Evolutionary conservation across 2,888 invertebrate genomes (phyloP).

Genomic region (Rapana venosa): DNA sequence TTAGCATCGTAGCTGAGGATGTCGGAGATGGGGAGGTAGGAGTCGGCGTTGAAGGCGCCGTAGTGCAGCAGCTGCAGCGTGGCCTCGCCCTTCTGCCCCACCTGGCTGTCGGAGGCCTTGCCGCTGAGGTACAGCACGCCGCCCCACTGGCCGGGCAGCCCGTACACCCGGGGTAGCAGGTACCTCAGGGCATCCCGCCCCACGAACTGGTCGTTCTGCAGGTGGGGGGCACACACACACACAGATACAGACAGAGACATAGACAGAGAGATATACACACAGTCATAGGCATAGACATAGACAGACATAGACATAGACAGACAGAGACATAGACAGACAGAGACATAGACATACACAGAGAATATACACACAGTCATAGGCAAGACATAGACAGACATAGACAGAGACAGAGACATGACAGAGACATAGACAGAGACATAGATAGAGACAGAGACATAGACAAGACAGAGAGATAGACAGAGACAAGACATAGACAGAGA

Average conservation of each 20-base stretch:
- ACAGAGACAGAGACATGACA: too few species aligned
- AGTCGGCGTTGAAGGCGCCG: constrained; percentile 17
- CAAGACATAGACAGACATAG: too few species aligned
- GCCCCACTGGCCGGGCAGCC: constrained; percentile 30
- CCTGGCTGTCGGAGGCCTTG: neutral
- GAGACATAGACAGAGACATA: too few species aligned
- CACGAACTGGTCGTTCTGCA: constrained; percentile 32
- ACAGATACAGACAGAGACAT: neutral
- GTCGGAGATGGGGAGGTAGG: neutral
- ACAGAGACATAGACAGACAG: neutral
- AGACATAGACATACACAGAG: neutral
- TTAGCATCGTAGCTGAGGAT: neutral
- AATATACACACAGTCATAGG: too few species aligned
- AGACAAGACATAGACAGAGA: too few species aligned
- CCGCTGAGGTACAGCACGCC: constrained; percentile 30
- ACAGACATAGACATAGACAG: neutral
- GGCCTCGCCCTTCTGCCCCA: constrained; percentile 26
- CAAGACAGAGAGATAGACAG: too few species aligned
- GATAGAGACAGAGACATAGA: too few species aligned
- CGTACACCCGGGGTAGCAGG: neutral
- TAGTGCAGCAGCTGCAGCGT: constrained; percentile 3
- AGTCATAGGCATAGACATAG: neutral
- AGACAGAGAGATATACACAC: neutral
- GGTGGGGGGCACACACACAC: too few species aligned
- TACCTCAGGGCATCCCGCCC: constrained; percentile 13